Evolutionary conservation across 2,888 invertebrate species (phyloP), one percentile per base, ranked within the genome.

Genomic region (Acronicta alni): DNA sequence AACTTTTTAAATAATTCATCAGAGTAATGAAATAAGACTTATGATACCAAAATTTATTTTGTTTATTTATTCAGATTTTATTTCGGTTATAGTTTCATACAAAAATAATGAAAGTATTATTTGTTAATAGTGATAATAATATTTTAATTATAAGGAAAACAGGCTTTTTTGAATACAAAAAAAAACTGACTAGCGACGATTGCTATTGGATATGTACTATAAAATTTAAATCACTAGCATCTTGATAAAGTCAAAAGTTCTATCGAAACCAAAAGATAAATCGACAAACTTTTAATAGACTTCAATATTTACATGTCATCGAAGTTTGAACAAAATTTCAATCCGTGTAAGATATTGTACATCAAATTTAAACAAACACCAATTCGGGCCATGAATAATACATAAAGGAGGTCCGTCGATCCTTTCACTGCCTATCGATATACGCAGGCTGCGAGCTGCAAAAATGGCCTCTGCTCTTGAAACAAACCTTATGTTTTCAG

Each of bases 281-380:
- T 67, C 18, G 23, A 30, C 55, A 53, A 72, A 72, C 45, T 69
- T 59, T 42, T 59, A 72, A 69, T 65, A 56, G 45, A 57, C 41
- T 41, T 30, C 45, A 55, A 48, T 66, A 64, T 66, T 65, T 57
- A 52, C 55, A 62, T 70, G 59, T 49, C 55, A 62, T 67, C 62
- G 48, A 53, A 70, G 46, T 64, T 73, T 67, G 57, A 81, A 83
- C 80, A 78, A 80, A 83, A 82, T 85, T 85, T 85, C 86, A 86
- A 87, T 86, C 81, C 77, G 72, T 78, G 82, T 84, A 84, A 86
- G 81, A 85, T 84, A 86, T 82, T 81, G 80, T 82, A 85, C 88
- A 89, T 89, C 88, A 90, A 89, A 89, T 90, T 90, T 89, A 88
- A 89, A 90, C 90, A 89, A 89, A 90, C 89, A 89, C 86, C 87